phyloP scores from a whole-genome alignment of 2,797 vertebrate genomes.

The Epinephelus awoara region DNA sequence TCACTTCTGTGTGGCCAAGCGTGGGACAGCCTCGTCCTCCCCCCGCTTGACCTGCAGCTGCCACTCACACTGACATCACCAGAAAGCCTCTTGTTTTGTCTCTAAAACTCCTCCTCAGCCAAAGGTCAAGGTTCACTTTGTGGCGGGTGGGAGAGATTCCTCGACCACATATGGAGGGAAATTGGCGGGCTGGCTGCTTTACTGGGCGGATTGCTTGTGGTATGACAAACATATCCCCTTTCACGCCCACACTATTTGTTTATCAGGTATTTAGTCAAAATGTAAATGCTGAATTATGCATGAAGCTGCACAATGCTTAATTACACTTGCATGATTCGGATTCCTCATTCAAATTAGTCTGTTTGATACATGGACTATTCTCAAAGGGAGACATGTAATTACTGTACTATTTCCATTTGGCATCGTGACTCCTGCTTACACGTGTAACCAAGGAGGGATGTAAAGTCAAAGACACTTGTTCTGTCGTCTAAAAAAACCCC shows the following conservation, averaged over 20 bases:
- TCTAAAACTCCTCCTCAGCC: conserved; percentile 35
- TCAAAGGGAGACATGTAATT: conserved; percentile 77
- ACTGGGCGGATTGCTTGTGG: conserved; percentile 39
- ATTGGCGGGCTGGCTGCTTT: conserved; percentile 52
- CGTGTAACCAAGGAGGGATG: conserved; percentile 47
- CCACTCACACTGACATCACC: conserved; percentile 74
- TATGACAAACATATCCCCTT: conserved; percentile 57
- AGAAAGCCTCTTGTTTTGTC: conserved; percentile 70
- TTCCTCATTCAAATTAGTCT: conserved; percentile 75
- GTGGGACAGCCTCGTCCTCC: conserved; percentile 67
- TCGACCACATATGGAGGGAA: conserved; percentile 55
- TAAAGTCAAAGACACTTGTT: conserved; percentile 63
- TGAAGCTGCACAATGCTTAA: conserved; percentile 77
- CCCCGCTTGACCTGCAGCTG: conserved; percentile 72
- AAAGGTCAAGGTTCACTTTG: conserved; percentile 78
- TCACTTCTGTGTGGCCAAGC: conserved; percentile 75
- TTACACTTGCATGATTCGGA: conserved; percentile 78
- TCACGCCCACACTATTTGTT: conserved; percentile 69
- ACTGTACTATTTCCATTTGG: conserved; percentile 74
- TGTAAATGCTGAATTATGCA: conserved; percentile 76
- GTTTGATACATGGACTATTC: conserved; percentile 73
- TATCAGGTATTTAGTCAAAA: conserved; percentile 79
- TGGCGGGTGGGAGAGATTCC: conserved; percentile 60
- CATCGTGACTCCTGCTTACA: conserved; percentile 59
- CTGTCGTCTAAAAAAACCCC: conserved; percentile 19